Evolutionary conservation across 2,888 invertebrate species (phyloP), one percentile per base, ranked within the genome.

Genomic region (Esperia sulphurella): DNA sequence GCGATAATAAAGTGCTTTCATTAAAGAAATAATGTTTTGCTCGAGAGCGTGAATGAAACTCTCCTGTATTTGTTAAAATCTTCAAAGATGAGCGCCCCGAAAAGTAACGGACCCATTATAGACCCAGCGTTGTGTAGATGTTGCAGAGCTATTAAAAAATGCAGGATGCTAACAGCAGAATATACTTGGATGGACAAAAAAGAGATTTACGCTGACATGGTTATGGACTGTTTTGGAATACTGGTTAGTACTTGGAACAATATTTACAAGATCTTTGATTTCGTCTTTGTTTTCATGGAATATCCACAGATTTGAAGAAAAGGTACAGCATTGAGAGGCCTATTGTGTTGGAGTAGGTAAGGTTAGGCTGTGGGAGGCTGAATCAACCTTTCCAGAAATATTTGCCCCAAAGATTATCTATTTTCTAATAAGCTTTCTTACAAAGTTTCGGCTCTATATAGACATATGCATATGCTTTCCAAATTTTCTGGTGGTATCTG

Each of bases 181-280:
- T 89, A 89, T 53, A 81, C 76, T 51, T 89, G 86, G 83, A 83
- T 79, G 77, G 86, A 83, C 1, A 71, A 83, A 44, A 88, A 84
- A 52, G 88, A 89, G 56, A 63, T 85, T 1, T 88, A 88, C 40
- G 73, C 87, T 0, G 89, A 88, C 43, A 88, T 88, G 89, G 64
- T 89, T 5, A 86, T 89, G 88, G 88, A 89, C 51, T 86, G 86
- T 61, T 89, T 84, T 46, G 88, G 89, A 28, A 75, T 89, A 53
- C 58, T 88, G 55, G 88, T 88, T 53, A 75, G 84, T 70, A 49
- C 3, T 37, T 12, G 8, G n/a, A 10, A 8, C 6, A 37, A 37
- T 37, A 37, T n/a, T n/a, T 37, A 37, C 10, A 37, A 3, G 8
- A 4, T 10, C 8, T 8, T 33, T 2, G 8, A 33, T 33, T 33